Base-by-base conservation (phyloP, 2,888 invertebrate genomes). In the Hoplodrina blanda region DNA sequence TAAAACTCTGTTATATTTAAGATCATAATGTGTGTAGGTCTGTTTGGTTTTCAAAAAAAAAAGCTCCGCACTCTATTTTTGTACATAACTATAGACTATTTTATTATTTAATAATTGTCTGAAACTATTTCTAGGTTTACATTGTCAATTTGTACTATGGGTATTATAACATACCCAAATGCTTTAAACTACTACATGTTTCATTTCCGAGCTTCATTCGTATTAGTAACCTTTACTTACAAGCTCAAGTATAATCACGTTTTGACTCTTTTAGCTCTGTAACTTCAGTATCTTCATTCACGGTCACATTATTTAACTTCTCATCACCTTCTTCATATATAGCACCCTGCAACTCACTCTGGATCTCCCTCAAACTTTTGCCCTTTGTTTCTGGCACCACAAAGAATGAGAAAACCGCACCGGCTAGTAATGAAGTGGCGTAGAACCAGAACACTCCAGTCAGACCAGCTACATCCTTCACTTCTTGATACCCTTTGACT, bases 331-430 rank as follows among this genome's bases (percentile, higher is more conserved):
- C 84, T 33, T 87, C 87, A 73, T 89, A 89, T 1, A 82, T 55
- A 46, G 85, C 81, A 8, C 94, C 94, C 75, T 96, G 94, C 10
- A 97, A 81, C 50, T 95, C 89, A 49, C 95, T 91, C 82, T 96
- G 96, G 61, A 97, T 96, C 72, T 97, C 96, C 44, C 93, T 87
- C 46, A 97, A 90, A 57, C 96, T 96, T 78, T 96, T 96, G 0
- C 96, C 96, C 78, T 95, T 96, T 0, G 97, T 97, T 88, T 97
- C 97, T 10, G 96, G 96, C 0, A 97, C 94, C 57, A 91, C 61
- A 10, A 93, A 85, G 19, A 88, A 82, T 2, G 96, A 92, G 75
- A 96, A 96, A 3, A 92, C 61, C 1, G 95, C 90, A 0, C 96
- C 96, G 17, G 90, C 57, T 19, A 95, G 88, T 7, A 95, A 92